Conservation (phyloP, 2,888 invertebrate genomes). For the Octonoba sinensis region DNA sequence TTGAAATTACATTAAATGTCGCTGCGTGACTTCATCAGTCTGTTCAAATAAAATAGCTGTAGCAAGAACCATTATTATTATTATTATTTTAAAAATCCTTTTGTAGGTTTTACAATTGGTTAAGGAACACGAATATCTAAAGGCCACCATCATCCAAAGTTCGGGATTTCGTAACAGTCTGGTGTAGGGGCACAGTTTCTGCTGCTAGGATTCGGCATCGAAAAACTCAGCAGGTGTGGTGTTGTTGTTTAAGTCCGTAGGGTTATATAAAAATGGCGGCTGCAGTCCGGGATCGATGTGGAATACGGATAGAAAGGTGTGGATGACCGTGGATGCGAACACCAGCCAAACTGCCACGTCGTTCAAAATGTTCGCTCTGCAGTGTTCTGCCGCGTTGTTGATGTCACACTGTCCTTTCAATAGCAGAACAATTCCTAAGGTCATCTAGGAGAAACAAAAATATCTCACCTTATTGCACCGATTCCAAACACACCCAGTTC, state of each 20-base stretch:
- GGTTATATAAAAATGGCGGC: neutral
- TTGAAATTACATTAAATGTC: no score
- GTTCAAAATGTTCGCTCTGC: constrained; percentile 74
- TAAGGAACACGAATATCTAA: no score
- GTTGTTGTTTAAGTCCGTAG: neutral
- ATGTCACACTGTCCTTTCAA: constrained; percentile 66
- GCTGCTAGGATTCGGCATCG: constrained; percentile 20
- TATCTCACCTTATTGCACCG: no score
- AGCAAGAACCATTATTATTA: no score
- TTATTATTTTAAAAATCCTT: no score
- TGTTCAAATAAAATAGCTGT: no score
- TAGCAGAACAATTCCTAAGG: constrained; percentile 54
- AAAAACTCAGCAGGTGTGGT: neutral
- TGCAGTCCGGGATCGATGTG: constrained; percentile 71
- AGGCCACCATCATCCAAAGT: no score
- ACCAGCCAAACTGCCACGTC: constrained; percentile 80
- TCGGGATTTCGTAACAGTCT: no score
- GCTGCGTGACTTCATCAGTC: no score
- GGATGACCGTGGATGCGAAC: constrained; percentile 81
- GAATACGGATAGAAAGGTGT: constrained; percentile 83
- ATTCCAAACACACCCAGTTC: no score
- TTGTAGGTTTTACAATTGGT: no score
- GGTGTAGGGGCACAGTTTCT: neutral
- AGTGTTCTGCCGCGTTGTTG: constrained; percentile 66
- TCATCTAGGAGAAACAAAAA: constrained; percentile 40